Evolutionary conservation across 2,113 vertebrate genomes (phyloP), one percentile per base, ranked within the genome.

Genomic region (Nibea albiflora): DNA sequence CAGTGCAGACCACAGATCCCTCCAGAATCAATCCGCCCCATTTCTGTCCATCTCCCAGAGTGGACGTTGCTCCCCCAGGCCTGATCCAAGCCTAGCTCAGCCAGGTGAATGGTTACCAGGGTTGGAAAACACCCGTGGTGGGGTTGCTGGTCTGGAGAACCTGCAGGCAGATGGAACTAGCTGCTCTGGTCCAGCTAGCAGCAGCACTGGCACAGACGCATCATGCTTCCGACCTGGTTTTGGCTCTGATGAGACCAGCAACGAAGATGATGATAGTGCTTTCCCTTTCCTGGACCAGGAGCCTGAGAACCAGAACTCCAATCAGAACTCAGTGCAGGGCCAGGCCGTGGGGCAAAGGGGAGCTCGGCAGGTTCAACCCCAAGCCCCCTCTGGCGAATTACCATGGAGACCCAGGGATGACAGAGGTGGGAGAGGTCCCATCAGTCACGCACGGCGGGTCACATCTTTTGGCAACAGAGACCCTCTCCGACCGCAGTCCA

Each of bases 231-330:
- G 66, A 56, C 80, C 85, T 19, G 85, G 67, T 66, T 91, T 90
- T 54, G 85, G 64, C 11, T 89, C 90, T 17, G 90, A 90, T 1
- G 90, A 93, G 44, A 86, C 81, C 42, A 87, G 84, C 49, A 88
- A 87, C 0, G 85, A 93, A 69, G 91, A 84, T 0, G 90, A 90
- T 0, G 83, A 87, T 5, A 60, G 69, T 44, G 54, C 89, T 49
- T 92, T 92, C 28, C 85, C 85, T 60, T 93, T 90, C 65, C 62
- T 91, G 78, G 85, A 93, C 57, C 90, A 92, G 73, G 89, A 90
- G 70, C 73, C 85, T 24, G 90, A 91, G 80, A 91, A 92, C 85
- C 91, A 88, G 28, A 80, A 84, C 81, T 77, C 89, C 14, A 79
- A 61, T 66, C 90, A 92, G 63, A 88, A 84, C 46, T 80, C 78